phyloP scores from a whole-genome alignment of 2,113 vertebrate species.

The Phoenicopterus ruber region DNA sequence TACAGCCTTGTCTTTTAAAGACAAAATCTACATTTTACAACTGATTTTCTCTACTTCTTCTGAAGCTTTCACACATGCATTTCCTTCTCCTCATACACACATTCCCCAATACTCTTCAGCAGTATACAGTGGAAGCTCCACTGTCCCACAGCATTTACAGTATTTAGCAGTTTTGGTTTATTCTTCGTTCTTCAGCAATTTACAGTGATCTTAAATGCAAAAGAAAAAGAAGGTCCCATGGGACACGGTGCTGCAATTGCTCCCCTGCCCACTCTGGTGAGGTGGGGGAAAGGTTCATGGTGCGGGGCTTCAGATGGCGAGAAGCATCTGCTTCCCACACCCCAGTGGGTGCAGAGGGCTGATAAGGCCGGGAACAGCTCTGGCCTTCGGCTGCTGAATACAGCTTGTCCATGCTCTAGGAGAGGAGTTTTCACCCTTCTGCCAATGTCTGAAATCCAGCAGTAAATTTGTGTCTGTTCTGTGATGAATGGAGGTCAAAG shows the following conservation, averaged over 20 bases:
- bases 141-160: background rate
- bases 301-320: background rate
- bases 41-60: background rate
- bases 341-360: background rate
- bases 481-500: background rate
- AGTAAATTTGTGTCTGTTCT: constrained; percentile 4
- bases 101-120: background rate
- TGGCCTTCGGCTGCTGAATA: background rate
- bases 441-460: background rate
- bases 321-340: background rate
- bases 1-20: background rate
- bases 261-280: background rate
- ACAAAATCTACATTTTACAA: background rate
- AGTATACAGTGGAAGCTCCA: background rate
- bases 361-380: background rate
- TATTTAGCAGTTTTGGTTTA: background rate
- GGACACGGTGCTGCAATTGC: background rate
- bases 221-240: background rate
- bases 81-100: background rate
- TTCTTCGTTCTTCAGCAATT: background rate
- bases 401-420: background rate
- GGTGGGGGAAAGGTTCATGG: background rate
- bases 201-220: background rate
- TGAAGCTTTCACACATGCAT: accelerated
- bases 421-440: background rate